Base-by-base conservation (phyloP, 2,113 vertebrate genomes). In the Grus americana region DNA sequence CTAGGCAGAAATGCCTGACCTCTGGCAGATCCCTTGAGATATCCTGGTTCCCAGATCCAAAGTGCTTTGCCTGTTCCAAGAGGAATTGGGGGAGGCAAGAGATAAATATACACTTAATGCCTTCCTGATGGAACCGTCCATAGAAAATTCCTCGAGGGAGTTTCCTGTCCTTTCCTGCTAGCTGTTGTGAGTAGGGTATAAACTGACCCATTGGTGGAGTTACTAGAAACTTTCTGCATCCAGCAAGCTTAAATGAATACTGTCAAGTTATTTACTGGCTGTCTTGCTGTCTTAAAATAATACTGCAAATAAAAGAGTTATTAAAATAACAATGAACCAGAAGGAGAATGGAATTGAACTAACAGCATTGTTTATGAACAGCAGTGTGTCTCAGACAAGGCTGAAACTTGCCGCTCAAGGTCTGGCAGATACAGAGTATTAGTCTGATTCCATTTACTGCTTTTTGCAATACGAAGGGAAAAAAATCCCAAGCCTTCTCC, bases 21-120 rank as follows among this genome's bases (percentile, higher is more conserved):
- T 92, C 89, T 93, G 94, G 81, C 78, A 97, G 87, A 95, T 96
- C 97, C 88, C 97, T 72, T 91, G 94, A 95, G 95, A 92, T 71
- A 90, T 67, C 71, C 78, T 91, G 84, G 81, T 96, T 97, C 84
- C 87, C 96, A 95, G 91, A 93, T 92, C 84, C 1, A 6, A 92
- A 91, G 29, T 1, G 11, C 67, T 58, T 79, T 79, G 67, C 87
- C 91, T 95, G 85, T 86, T 95, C 84, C 95, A 96, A 93, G 59
- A 88, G 38, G 91, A 93, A 76, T 90, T 93, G 75, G 79, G 89
- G 78, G 29, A 42, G 81, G 91, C 79, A 93, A 95, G 96, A 96
- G 89, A 97, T 92, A 97, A 97, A 96, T 96, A 97, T 86, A 93
- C 81, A 88, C 89, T 96, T 96, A 97, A 96, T 93, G 95, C 89